These are phyloP conservation scores for Hypocryptadius cinnamomeus DNA, from an alignment of 2,113 vertebrate species.

Conservation along the genomic window DNA sequence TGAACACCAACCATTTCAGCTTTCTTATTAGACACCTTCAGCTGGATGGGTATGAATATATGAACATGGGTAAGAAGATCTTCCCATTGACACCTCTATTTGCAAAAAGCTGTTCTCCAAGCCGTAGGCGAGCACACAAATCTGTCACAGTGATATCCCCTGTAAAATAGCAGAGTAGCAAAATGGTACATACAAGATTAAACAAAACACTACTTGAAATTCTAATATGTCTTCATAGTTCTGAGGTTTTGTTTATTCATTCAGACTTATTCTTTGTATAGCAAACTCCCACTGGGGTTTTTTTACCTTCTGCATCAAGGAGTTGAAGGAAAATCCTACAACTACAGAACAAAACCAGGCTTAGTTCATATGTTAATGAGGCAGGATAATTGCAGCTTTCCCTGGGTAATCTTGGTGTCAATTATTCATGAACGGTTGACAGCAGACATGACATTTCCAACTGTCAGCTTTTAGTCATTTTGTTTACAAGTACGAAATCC, in stretches of 20 bases:
- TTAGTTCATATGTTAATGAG: constrained; percentile 73
- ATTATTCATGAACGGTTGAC: constrained; percentile 72
- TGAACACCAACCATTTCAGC: not conserved
- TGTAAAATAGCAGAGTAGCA: not conserved
- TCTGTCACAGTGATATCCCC: not conserved
- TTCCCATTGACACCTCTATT: not conserved
- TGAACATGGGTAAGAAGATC: not conserved
- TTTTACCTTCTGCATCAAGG: constrained; percentile 62
- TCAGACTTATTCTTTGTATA: constrained; percentile 47
- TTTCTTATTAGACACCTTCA: not conserved
- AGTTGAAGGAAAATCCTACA: constrained; percentile 66
- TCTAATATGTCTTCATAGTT: constrained; percentile 4
- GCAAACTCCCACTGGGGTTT: constrained; percentile 1
- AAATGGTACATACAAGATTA: not conserved
- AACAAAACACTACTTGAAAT: constrained; percentile 7
- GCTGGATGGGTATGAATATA: not conserved
- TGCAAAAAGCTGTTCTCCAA: not conserved
- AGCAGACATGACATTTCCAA: constrained; percentile 67
- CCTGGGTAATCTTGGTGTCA: constrained; percentile 70
- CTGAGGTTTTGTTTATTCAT: constrained; percentile 28
- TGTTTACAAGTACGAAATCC: constrained; percentile 58
- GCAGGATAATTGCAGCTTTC: constrained; percentile 72
- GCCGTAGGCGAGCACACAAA: not conserved
- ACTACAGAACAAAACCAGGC: constrained; percentile 40
- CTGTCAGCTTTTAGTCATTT: constrained; percentile 68